Conservation (phyloP, 1,140 invertebrate species). For the Euura lappo region DNA sequence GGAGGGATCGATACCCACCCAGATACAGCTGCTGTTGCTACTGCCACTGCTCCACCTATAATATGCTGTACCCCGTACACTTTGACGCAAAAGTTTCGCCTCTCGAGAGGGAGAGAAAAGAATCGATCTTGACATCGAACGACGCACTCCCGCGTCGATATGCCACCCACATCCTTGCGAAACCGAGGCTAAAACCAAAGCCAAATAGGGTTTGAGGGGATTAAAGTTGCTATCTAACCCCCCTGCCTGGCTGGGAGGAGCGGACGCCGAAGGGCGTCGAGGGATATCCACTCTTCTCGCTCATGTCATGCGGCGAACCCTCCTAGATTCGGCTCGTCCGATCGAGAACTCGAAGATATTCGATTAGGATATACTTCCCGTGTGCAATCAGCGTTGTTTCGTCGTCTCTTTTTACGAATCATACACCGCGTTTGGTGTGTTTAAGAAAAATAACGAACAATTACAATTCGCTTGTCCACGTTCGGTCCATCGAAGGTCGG, state of each 20-base stretch:
- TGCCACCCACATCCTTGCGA: not conserved
- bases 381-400: no score
- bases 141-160: not conserved
- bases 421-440: no score
- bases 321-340: not conserved
- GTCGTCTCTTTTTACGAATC: no score
- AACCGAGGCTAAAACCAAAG: slow-evolving; percentile 5
- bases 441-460: no score
- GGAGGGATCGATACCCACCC: not conserved
- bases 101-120: not conserved
- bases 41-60: not conserved
- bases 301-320: not conserved
- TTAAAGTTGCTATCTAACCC: not conserved
- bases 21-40: not conserved
- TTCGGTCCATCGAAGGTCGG: no score
- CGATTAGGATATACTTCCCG: no score
- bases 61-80: not conserved
- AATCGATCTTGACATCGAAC: not conserved
- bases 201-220: not conserved
- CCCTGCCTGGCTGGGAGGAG: no score
- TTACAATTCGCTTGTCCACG: no score
- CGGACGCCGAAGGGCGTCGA: not conserved
- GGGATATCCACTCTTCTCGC: not conserved
- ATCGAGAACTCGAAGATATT: not conserved
- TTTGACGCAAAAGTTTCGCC: not conserved